Evolutionary conservation across 64 coral and sea anemone genomes (phyloP), one percentile per base, ranked within the genome.

Genomic region (Pocillopora damicornis): DNA sequence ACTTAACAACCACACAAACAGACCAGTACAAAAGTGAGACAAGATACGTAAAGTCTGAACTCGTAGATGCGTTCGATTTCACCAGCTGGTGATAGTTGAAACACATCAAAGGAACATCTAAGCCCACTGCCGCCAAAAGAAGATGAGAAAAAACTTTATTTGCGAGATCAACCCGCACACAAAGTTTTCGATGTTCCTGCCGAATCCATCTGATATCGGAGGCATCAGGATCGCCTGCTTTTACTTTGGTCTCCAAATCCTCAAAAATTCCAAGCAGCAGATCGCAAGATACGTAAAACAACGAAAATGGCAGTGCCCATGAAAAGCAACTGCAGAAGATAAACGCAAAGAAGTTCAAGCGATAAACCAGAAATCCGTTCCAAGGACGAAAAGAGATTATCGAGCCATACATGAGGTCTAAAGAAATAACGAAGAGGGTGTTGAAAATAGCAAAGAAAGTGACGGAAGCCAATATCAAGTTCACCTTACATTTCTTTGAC

Each of bases 141-240:
- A 83, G 30, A 17, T 36, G 64, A 36, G 63, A 68, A 38, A 69
- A 69, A n/a, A 83, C 81, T 71, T 69, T 65, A 37, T 83, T 20
- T 36, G 81, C 81, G 1, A 71, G 18, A 57, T 62, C 8, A 17
- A 83, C 63, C 11, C 17, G 42, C 51, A 69, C 81, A 37, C 63
- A 83, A 10, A 83, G 18, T 56, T 83, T 68, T 11, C 20, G 63
- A 9, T 83, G 81, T 13, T 71, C 36, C 37, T 69, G 17, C 20
- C 63, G 67, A 35, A 83, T n/a, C 17, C 15, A 69, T 51, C 36
- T 1, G 38, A 83, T 56, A 14, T 7, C 13, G 4, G 56, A 8
- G n/a, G 11, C 35, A 18, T 14, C 2, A 56, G 35, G 9, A 23
- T 6, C 69, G 1, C 69, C 63, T 20, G 8, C 42, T 16, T 18